These are phyloP conservation scores for Leptestheria dahalacensis DNA, from an alignment of 1,140 invertebrate genomes.

Conservation along the genomic window DNA sequence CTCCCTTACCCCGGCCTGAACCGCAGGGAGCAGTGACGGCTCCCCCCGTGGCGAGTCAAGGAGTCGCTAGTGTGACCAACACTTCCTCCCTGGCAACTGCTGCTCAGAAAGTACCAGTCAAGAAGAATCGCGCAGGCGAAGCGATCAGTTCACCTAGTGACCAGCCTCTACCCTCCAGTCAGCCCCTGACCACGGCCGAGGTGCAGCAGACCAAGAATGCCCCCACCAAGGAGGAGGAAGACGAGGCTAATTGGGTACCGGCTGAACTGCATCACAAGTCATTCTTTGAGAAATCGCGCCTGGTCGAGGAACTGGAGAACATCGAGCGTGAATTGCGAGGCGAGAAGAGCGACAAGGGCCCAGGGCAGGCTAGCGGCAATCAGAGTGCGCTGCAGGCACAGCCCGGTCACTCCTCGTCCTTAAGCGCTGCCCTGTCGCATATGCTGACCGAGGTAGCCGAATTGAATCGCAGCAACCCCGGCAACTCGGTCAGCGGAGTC, in stretches of 20 bases:
- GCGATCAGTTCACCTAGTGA: not conserved
- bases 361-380: not conserved
- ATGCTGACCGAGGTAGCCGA: slow-evolving; percentile 6
- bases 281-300: slow-evolving; percentile 54
- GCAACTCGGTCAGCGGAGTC: not conserved
- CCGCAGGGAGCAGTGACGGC: slow-evolving; percentile 15
- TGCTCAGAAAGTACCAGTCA: not conserved
- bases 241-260: not conserved
- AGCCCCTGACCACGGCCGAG: slow-evolving; percentile 14
- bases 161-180: not conserved
- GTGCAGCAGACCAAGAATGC: slow-evolving; percentile 18
- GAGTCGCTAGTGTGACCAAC: not conserved
- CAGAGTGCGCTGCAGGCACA: not conserved
- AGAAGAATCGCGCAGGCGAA: not conserved
- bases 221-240: slow-evolving; percentile 2
- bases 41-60: slow-evolving; percentile 10
- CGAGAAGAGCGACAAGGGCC: slow-evolving; percentile 31
- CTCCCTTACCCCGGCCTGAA: slow-evolving; percentile 15
- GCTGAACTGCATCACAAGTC: slow-evolving; percentile 39
- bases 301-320: slow-evolving; percentile 59
- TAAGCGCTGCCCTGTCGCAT: slow-evolving; percentile 5
- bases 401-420: not conserved
- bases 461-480: not conserved
- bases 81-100: not conserved
- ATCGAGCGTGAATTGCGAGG: slow-evolving; percentile 54